A percentile compares a stretch with the other conserved stretches of the same genome.
Evolutionary conservation across 2,888 invertebrate genomes (phyloP).

Genomic region (Stenchaetothrips biformis): DNA sequence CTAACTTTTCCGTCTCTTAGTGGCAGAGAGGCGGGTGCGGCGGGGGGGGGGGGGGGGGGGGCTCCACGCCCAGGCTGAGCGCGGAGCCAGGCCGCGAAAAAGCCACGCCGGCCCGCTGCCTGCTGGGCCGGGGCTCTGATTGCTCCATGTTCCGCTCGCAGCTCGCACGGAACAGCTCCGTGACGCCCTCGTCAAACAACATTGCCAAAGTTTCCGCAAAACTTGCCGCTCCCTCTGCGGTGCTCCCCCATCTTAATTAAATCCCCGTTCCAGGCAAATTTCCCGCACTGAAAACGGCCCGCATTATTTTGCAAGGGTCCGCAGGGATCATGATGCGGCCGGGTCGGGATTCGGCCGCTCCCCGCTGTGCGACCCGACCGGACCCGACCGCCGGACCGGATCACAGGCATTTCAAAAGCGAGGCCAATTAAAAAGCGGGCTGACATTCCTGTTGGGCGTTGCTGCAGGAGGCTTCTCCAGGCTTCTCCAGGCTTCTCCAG

Average conservation of each 20-base stretch:
- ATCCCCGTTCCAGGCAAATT: background rate
- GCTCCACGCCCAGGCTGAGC: background rate
- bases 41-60: background rate
- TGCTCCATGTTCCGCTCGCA: background rate
- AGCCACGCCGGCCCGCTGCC: too few relatives aligned
- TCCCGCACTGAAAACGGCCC: background rate
- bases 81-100: background rate
- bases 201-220: constrained; percentile 19
- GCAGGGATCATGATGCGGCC: background rate
- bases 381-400: too few relatives aligned
- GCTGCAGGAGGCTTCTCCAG: too few relatives aligned
- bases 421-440: too few relatives aligned
- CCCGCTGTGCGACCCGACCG: too few relatives aligned
- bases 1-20: constrained; percentile 1
- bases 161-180: background rate
- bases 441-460: too few relatives aligned
- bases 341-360: background rate
- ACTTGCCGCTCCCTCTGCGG: background rate
- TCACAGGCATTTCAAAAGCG: too few relatives aligned
- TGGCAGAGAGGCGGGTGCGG: background rate
- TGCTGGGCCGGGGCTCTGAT: background rate
- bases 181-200: constrained; percentile 20
- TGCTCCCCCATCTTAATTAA: background rate
- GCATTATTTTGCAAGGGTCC: background rate
- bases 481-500: too few relatives aligned